Conservation (phyloP, 2,113 vertebrate species). For the Engystomops pustulosus region DNA sequence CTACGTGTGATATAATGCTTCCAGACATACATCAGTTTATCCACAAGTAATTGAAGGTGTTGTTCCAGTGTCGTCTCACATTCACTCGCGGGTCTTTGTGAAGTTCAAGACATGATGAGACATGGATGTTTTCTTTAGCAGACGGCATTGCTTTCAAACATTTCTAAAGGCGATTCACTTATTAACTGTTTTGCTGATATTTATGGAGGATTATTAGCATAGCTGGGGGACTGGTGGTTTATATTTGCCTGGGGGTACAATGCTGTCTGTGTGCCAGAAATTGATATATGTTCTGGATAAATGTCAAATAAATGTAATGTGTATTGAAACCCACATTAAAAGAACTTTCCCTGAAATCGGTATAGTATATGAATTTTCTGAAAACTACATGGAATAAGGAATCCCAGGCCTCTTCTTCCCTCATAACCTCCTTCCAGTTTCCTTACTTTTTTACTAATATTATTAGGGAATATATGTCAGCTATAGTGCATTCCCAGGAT, state of each 20-base stretch:
- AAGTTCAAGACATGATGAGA: conserved; percentile 15
- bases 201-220: background rate
- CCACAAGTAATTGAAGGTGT: background rate
- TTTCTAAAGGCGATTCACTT: background rate
- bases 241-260: too few relatives aligned
- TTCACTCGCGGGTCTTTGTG: background rate
- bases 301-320: too few relatives aligned
- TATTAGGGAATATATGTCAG: too few relatives aligned
- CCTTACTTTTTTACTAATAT: too few relatives aligned
- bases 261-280: too few relatives aligned
- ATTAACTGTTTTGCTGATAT: background rate
- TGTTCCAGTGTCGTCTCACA: background rate
- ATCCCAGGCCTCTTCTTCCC: background rate
- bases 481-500: too few relatives aligned
- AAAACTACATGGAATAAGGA: background rate
- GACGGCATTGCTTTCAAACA: background rate
- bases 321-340: too few relatives aligned
- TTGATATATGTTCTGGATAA: too few relatives aligned
- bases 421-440: conserved; percentile 2
- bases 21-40: background rate
- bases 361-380: too few relatives aligned
- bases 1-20: background rate
- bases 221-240: too few relatives aligned
- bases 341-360: too few relatives aligned
- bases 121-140: background rate